These are phyloP conservation scores for Puffinus mauretanicus DNA, from an alignment of 2,113 vertebrate genomes.

Conservation along the genomic window DNA sequence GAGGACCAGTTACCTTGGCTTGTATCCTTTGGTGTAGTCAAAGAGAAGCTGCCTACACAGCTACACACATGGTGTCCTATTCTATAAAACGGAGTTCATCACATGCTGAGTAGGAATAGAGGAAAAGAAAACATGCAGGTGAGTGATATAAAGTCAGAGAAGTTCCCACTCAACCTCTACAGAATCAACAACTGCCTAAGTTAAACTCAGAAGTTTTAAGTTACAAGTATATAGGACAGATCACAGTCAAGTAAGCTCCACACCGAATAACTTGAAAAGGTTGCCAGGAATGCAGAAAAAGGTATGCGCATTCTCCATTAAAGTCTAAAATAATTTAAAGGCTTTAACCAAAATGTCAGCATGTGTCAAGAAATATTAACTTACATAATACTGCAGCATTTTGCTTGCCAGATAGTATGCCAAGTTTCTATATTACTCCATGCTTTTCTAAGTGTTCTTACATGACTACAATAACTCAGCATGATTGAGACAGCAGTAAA, in stretches of 20 bases:
- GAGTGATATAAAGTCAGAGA: neutral
- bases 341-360: constrained; percentile 31
- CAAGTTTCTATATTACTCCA: constrained; percentile 36
- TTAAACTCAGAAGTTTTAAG: neutral
- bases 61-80: neutral
- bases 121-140: neutral
- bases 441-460: constrained; percentile 40
- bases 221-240: neutral
- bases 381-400: neutral
- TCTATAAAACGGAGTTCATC: neutral
- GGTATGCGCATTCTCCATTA: neutral
- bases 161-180: neutral
- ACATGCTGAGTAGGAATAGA: neutral
- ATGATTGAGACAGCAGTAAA: constrained; percentile 31
- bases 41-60: neutral
- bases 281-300: neutral
- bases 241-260: neutral
- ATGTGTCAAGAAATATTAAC: constrained; percentile 40
- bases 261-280: neutral
- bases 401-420: constrained; percentile 22
- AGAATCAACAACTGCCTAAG: neutral
- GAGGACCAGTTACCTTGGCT: neutral
- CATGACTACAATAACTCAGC: constrained; percentile 49
- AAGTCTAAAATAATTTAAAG: constrained; percentile 36
- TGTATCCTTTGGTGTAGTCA: neutral